Conservation (phyloP, 1,140 invertebrate species). For the Campodea augens region DNA sequence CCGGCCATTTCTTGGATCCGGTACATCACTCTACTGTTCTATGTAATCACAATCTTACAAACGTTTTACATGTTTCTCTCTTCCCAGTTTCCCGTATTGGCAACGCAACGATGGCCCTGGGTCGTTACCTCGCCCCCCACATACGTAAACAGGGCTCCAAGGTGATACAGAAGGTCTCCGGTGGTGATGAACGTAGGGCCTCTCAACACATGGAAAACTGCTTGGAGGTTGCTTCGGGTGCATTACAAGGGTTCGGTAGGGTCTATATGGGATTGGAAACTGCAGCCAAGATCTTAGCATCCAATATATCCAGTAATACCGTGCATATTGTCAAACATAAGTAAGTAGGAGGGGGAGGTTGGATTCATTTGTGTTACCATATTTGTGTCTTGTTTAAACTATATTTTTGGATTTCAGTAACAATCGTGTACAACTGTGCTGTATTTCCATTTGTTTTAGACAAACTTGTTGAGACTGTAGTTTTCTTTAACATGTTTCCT, state of each 20-base stretch:
- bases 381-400: too few species aligned
- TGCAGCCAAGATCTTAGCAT: constrained; percentile 40
- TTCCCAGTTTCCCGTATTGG: constrained; percentile 39
- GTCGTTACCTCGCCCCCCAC: constrained; percentile 40
- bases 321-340: constrained; percentile 47
- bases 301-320: constrained; percentile 42
- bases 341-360: constrained; percentile 31
- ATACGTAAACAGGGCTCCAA: constrained; percentile 38
- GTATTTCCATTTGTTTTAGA: too few species aligned
- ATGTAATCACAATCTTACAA: too few species aligned
- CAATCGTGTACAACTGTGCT: too few species aligned
- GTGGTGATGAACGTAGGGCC: constrained; percentile 30
- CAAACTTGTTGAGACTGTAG: too few species aligned
- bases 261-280: constrained; percentile 43
- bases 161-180: constrained; percentile 31
- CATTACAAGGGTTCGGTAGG: constrained; percentile 43
- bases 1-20: too few species aligned
- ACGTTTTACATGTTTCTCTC: constrained; percentile 8
- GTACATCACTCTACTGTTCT: too few species aligned
- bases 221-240: constrained; percentile 42
- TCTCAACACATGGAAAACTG: constrained; percentile 36
- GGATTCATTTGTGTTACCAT: too few species aligned
- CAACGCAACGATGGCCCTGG: constrained; percentile 36
- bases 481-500: too few species aligned
- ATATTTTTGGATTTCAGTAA: too few species aligned